Percentiles rank a stretch among this genome's conserved stretches.
phyloP scores from a whole-genome alignment of 2,113 vertebrate genomes.

The Panthera leo region DNA sequence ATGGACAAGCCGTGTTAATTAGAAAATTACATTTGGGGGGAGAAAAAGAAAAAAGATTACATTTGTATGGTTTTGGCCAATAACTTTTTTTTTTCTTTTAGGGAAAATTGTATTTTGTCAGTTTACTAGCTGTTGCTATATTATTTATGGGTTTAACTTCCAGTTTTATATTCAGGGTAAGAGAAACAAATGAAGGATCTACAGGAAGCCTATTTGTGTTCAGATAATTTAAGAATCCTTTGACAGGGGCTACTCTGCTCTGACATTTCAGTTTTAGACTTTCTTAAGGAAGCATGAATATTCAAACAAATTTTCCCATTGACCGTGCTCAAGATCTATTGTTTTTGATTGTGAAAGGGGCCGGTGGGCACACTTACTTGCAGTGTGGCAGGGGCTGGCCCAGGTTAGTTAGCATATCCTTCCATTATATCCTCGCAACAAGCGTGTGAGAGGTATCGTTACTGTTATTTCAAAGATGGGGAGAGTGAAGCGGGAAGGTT shows the following conservation, averaged over 20 bases:
- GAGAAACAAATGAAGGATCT: background rate
- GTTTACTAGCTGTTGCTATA: background rate
- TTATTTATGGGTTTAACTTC: background rate
- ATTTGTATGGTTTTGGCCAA: background rate
- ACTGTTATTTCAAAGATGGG: background rate
- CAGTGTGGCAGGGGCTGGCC: background rate
- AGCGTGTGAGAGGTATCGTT: background rate
- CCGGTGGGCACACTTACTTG: background rate
- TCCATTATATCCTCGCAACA: background rate
- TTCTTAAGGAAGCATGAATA: background rate
- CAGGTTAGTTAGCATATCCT: background rate
- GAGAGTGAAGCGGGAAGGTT: background rate
- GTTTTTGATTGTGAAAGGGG: background rate
- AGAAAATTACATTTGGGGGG: background rate
- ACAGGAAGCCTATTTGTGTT: background rate
- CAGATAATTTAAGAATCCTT: background rate
- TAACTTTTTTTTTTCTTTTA: background rate
- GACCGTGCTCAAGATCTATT: background rate
- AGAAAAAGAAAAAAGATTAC: background rate
- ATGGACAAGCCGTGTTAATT: background rate
- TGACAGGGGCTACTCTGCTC: background rate
- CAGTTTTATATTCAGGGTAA: background rate
- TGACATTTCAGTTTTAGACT: background rate
- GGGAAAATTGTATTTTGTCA: constrained; percentile 42
- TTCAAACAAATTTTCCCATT: background rate